Base-by-base conservation (phyloP, 2,113 vertebrate genomes). In the Xiphophorus couchianus region DNA sequence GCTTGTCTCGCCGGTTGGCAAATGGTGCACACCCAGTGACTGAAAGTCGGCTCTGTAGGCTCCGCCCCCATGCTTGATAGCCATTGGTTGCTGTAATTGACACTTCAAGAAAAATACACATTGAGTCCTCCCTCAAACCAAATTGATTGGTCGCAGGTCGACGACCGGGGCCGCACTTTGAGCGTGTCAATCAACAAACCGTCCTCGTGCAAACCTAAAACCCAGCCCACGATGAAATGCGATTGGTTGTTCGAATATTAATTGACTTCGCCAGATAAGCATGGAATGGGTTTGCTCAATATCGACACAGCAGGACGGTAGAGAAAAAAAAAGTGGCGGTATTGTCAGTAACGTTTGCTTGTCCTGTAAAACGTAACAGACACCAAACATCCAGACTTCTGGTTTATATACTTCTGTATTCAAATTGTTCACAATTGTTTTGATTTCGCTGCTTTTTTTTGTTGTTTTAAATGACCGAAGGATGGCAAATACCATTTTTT, bases 191-290 rank as follows among this genome's bases (percentile, higher is more conserved):
- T 89, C 89, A 83, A 4, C 17, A 66, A 67, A 71, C 69, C 78
- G 74, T 90, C 86, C 87, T 91, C 90, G 88, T 91, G 91, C 88
- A 90, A 67, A 71, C 51, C 22, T 64, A 74, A 92, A 89, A 68
- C 3, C 87, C 93, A 81, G 60, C 93, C 94, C 93, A 93, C 89
- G 92, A 93, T 58, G 87, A 64, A 65, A 85, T 61, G 10, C 72
- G 65, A 94, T 94, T 94, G 92, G 93, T 72, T 44, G 6, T 1
- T 51, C 39, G 44, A 6, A 5, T 17, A 58, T 58, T 58, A 58
- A 58, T 25, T 58, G 51, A 25, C 70, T 58, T 62, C 2, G 62
- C 62, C n/a, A 25, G 17, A 31, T 29, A 39, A 30, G 29, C 29
- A 31, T 35, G 62, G 63, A 68, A 51, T 44, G 62, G 13, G 37